Base-by-base conservation (phyloP, 2,797 vertebrate species). In the Taeniopygia guttata region DNA sequence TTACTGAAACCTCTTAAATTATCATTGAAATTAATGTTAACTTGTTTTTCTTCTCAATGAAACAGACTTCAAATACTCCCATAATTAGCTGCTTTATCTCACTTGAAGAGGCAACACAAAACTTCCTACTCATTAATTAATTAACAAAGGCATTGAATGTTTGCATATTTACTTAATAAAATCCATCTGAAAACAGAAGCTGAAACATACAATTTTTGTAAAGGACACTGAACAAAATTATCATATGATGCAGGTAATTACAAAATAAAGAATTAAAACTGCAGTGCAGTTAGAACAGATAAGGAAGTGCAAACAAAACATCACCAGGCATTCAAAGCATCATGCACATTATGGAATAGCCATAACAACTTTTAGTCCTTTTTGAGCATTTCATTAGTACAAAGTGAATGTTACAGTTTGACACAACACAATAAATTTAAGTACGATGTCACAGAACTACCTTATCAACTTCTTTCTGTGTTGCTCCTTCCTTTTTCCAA, bases 401-500 rank as follows among this genome's bases (percentile, higher is more conserved):
- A 75, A 76, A 22, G 48, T 63, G 25, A 63, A 76, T 76, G 38
- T 18, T 63, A 51, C 46, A 62, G 36, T 51, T 42, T 51, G 36
- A n/a, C n/a, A 51, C 36, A 76, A 76, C 18, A 51, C 30, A 51
- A 62, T 76, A n/a, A 51, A 59, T 74, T 62, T 78, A 79, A 54
- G 38, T 54, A 42, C 70, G 38, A 72, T 83, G 68, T 40, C 40
- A 63, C 34, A 72, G 49, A 83, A 46, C n/a, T 83, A 83, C 68
- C 49, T 99, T 99, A 96, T 99, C 99, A 93, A 99, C 97, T 92
- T 99, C 99, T 97, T 98, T 98, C 95, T 98, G 98, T 75, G 99
- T 98, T 96, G 99, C 99, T 90, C 99, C 98, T 95, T 99, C 99
- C 96, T 99, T 99, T 96, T 99, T 99, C 90, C 99, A 98, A 74